A percentile compares a stretch with the other conserved stretches of the same genome.
Conservation (phyloP, 2,888 invertebrate species). For the Hydroisotoma schaefferi region DNA sequence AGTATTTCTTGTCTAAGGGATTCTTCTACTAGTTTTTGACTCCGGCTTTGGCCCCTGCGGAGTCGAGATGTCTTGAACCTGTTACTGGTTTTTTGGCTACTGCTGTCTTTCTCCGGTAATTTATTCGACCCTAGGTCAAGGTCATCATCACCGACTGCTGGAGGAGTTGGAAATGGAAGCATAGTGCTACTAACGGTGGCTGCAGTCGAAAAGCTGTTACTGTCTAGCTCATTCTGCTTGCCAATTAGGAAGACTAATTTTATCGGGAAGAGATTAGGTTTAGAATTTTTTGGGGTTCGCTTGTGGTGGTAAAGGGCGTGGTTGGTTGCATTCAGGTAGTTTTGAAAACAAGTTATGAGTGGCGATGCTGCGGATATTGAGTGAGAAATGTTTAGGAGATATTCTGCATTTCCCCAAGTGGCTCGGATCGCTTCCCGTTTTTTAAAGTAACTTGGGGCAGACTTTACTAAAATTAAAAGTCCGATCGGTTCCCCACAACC, state of each 20-base stretch:
- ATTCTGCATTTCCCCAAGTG: conserved; percentile 69
- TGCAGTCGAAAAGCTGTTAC: background rate
- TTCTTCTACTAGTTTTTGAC: background rate
- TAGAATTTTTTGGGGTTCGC: background rate
- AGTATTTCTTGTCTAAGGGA: conserved; percentile 60
- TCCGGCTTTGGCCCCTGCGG: background rate
- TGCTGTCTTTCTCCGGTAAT: no score
- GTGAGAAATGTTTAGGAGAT: conserved; percentile 31
- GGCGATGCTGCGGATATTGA: conserved; percentile 3
- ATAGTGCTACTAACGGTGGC: background rate
- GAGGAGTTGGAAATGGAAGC: no score
- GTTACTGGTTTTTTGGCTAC: no score
- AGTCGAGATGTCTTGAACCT: no score
- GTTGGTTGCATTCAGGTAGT: background rate
- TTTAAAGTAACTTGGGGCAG: conserved; percentile 66
- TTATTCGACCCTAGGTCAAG: no score
- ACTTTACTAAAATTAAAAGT: conserved; percentile 76
- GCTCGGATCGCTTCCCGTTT: conserved; percentile 69
- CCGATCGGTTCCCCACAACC: conserved; percentile 49
- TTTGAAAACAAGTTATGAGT: background rate
- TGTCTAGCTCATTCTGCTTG: background rate
- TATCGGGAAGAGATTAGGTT: conserved; percentile 1
- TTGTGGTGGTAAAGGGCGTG: background rate
- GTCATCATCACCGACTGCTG: no score
- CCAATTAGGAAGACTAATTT: conserved; percentile 36